These are phyloP conservation scores for Trematomus bernacchii DNA, from an alignment of 2,797 vertebrate genomes.

Conservation along the genomic window DNA sequence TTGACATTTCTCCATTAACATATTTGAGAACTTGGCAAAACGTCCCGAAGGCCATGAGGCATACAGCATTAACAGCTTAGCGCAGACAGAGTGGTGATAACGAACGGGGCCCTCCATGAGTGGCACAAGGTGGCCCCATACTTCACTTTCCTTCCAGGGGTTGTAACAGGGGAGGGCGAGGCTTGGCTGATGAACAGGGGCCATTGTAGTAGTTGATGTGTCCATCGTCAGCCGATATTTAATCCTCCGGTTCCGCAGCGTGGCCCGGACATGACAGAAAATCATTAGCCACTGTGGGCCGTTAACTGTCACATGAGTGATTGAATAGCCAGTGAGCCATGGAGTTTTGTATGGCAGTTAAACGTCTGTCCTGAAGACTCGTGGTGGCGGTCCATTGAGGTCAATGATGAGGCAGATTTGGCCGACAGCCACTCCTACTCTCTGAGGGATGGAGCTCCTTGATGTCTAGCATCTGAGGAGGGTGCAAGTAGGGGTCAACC, in stretches of 20 bases:
- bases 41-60: slow-evolving; percentile 32
- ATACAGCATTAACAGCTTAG: slow-evolving; percentile 24
- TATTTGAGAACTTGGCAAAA: slow-evolving; percentile 30
- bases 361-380: slow-evolving; percentile 76
- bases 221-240: slow-evolving; percentile 83
- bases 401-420: slow-evolving; percentile 81
- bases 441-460: slow-evolving; percentile 56
- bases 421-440: slow-evolving; percentile 64
- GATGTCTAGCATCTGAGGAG: slow-evolving; percentile 36
- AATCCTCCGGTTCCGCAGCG: slow-evolving; percentile 81
- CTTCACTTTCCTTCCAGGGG: slow-evolving; percentile 65
- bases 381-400: slow-evolving; percentile 66
- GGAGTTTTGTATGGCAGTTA: slow-evolving; percentile 83
- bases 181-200: slow-evolving; percentile 72
- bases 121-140: slow-evolving; percentile 49
- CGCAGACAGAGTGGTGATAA: slow-evolving; percentile 44
- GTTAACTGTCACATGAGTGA: slow-evolving; percentile 89
- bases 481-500: slow-evolving; percentile 63
- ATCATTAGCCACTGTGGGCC: slow-evolving; percentile 86
- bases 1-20: slow-evolving; percentile 18
- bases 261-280: slow-evolving; percentile 86
- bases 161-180: slow-evolving; percentile 40
- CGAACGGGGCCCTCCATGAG: slow-evolving; percentile 38
- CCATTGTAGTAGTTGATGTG: slow-evolving; percentile 80
- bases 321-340: slow-evolving; percentile 84